These are phyloP conservation scores for Pseudomyrmex dendroicus DNA, from an alignment of 1,140 invertebrate genomes.

Conservation along the genomic window DNA sequence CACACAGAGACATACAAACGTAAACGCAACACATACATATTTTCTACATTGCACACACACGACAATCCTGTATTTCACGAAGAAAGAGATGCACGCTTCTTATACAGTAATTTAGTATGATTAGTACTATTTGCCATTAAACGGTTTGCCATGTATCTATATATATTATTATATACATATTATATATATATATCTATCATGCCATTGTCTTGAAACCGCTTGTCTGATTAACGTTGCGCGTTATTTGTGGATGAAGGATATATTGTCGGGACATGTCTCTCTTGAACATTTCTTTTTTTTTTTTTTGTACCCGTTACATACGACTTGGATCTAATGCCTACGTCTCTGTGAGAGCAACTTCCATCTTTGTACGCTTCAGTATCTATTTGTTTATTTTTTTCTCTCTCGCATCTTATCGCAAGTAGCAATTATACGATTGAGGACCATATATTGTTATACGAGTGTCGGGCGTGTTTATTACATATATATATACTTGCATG, in stretches of 20 bases:
- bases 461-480: constrained; percentile 62
- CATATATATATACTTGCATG: constrained; percentile 34
- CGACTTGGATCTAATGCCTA: constrained; percentile 53
- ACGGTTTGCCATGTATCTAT: constrained; percentile 62
- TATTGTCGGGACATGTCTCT: constrained; percentile 61
- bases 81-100: constrained; percentile 74
- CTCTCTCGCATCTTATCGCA: constrained; percentile 59
- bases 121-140: constrained; percentile 61
- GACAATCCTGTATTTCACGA: constrained; percentile 60
- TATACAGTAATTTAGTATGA: constrained; percentile 70
- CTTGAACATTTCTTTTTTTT: constrained; percentile 39
- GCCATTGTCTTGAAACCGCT: constrained; percentile 72
- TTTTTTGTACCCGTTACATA: constrained; percentile 43
- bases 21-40: not conserved
- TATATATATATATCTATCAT: constrained; percentile 71
- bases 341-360: constrained; percentile 42
- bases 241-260: constrained; percentile 62
- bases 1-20: no score
- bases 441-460: constrained; percentile 45
- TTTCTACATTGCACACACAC: constrained; percentile 2
- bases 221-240: constrained; percentile 71
- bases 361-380: constrained; percentile 57
- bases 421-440: constrained; percentile 58
- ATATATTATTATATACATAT: constrained; percentile 50
- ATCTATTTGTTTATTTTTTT: constrained; percentile 59